A percentile compares a stretch with the other conserved stretches of the same genome.
Conservation (phyloP, 2,113 vertebrate species). For the Podarcis raffonei region DNA sequence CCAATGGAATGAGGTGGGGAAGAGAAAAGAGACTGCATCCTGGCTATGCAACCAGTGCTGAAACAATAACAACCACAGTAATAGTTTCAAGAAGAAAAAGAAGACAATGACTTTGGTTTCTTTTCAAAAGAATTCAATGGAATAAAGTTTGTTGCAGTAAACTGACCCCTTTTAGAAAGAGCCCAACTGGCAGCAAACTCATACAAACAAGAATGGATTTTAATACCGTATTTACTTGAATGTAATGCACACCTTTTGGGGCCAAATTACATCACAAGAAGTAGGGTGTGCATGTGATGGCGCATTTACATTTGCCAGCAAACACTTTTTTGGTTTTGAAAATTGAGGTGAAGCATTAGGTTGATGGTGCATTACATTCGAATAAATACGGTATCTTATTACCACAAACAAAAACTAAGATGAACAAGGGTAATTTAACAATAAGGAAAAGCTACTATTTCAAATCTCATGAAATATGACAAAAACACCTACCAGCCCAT, state of each 20-base stretch:
- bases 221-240: no score
- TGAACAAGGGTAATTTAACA: not conserved
- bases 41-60: not conserved
- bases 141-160: not conserved
- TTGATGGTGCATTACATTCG: no score
- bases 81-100: not conserved
- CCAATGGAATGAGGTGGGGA: not conserved
- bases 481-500: constrained; percentile 85
- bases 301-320: no score
- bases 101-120: no score
- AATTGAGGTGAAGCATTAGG: no score
- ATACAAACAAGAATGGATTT: not conserved
- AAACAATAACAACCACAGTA: not conserved
- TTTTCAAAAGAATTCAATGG: not conserved
- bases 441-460: constrained; percentile 7
- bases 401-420: not conserved
- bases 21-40: not conserved
- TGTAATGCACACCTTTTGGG: no score
- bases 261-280: not conserved
- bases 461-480: not conserved
- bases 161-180: not conserved
- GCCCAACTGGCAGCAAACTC: not conserved
- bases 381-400: not conserved
- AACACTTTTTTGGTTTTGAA: no score
- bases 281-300: not conserved